Evolutionary conservation across 2,888 invertebrate genomes (phyloP), one percentile per base, ranked within the genome.

Genomic region (Caradrina clavipalpis): DNA sequence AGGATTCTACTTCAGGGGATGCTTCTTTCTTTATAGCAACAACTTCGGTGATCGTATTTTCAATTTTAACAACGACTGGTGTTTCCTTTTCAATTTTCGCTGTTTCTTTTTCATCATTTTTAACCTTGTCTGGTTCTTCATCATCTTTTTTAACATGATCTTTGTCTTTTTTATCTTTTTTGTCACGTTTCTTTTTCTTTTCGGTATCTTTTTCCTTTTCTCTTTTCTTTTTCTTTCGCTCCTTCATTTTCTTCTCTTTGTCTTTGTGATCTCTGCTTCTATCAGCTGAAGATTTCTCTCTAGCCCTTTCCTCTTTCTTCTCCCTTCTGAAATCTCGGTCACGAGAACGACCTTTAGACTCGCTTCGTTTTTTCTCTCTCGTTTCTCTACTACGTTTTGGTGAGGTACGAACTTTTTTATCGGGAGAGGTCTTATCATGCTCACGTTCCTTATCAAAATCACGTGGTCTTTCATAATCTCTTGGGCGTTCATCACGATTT

Each of bases 101-200:
- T 13, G 39, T 61, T 39, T 64, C 60, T 64, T 73, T 80, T 49
- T 76, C 77, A 42, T 76, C 73, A 35, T 60, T 63, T 69, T 74
- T 67, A 42, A 39, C 54, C 59, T 76, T 77, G 72, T 89, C 87
- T 76, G 85, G 80, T 66, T 90, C 67, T 81, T 90, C 74, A 78
- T 90, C 90, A 4, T 91, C 90, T 47, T 92, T 91, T 83, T 91
- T 88, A 26, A 79, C 69, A 75, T 78, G 78, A 67, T 95, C 94
- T 82, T 96, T 96, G 62, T 96, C 96, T 87, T 96, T 96, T 78
- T 96, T 96, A 22, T 96, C 96, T 64, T 96, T 96, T 71, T 95
- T 95, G n/a, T 96, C 96, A 45, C 96, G 96, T 82, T 96, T 96
- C 83, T 92, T 94, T 83, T 94, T 95, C 86, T 93, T 95, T 82